These are phyloP conservation scores for Andrena bucephala DNA, from an alignment of 2,888 invertebrate species.

Conservation along the genomic window DNA sequence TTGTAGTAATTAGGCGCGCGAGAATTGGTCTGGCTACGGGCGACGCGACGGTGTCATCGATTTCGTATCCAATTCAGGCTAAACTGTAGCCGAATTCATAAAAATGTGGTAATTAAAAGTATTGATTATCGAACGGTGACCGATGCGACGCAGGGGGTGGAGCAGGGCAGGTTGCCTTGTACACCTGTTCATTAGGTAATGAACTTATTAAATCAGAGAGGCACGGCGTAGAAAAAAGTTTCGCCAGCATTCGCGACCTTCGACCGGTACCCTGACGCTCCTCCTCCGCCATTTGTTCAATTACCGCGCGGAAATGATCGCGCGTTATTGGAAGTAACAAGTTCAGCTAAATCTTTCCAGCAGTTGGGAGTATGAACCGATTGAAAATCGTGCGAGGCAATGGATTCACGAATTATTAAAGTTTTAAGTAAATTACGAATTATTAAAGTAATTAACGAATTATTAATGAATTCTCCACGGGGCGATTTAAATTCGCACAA, in stretches of 20 bases:
- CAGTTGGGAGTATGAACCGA: conserved; percentile 31
- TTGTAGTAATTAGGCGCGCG: conserved; percentile 56
- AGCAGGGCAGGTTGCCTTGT: conserved; percentile 63
- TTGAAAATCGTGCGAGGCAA: conserved; percentile 23
- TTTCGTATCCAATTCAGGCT: conserved; percentile 76
- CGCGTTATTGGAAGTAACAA: conserved; percentile 75
- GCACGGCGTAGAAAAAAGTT: conserved; percentile 63
- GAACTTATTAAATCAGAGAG: conserved; percentile 83
- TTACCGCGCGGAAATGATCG: conserved; percentile 76
- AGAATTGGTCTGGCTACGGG: conserved; percentile 59
- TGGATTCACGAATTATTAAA: neutral
- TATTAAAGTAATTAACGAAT: no score
- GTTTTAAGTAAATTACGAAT: no score
- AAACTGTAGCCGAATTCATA: conserved; percentile 76
- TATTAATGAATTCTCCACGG: no score
- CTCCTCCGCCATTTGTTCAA: conserved; percentile 72
- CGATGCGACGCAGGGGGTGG: conserved; percentile 42
- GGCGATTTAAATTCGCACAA: no score
- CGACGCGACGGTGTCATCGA: conserved; percentile 66
- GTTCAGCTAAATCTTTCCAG: conserved; percentile 38
- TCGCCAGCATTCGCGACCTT: conserved; percentile 64
- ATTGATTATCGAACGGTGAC: conserved; percentile 80
- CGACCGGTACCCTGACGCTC: conserved; percentile 29
- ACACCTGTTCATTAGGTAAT: conserved; percentile 84
- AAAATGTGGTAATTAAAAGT: conserved; percentile 83